Base-by-base conservation (phyloP, 2,888 invertebrate genomes). In the Coecobrya sp. region DNA sequence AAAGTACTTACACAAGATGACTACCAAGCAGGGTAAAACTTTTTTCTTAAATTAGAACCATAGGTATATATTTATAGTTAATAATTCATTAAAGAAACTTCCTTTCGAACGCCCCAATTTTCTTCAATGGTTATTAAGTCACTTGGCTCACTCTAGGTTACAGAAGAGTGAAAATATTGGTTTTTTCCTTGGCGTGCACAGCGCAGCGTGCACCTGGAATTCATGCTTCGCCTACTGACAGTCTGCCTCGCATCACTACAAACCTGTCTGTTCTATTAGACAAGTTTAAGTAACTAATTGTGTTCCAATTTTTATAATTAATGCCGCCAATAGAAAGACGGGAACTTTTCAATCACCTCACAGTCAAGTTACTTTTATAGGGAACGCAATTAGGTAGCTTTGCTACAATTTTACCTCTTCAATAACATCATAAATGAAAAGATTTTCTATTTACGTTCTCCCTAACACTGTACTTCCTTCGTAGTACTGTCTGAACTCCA, bases 41-140 rank as follows among this genome's bases (percentile, higher is more conserved):
- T 52, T 52, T 52, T 52, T 13, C 13, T 13, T 2, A 52, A 52
- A 52, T 52, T n/a, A n/a, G n/a, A n/a, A n/a, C n/a, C 36, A 36
- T 36, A 36, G 36, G 36, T 36, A 55, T 7, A 55, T 55, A 55
- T 55, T 55, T 55, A 55, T 19, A 55, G 55, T 10, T 55, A 16
- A 55, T 55, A 55, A 55, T 55, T 55, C 13, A 55, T 55, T 55
- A 55, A 19, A 55, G 55, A 55, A 55, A 55, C 19, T 55, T 55
- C 3, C 1, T 49, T 49, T 19, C 19, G 55, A n/a, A n/a, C 55
- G 55, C 55, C n/a, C 55, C 55, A 55, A 7, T 55, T 55, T 55
- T 19, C 55, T 2, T 19, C 55, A 55, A n/a, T 55, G 55, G 49
- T 49, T 49, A 49, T 49, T 36, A 36, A n/a, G n/a, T 49, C 10